Evolutionary conservation across 2,797 vertebrate species (phyloP).

Genomic region (Perodicticus potto): DNA sequence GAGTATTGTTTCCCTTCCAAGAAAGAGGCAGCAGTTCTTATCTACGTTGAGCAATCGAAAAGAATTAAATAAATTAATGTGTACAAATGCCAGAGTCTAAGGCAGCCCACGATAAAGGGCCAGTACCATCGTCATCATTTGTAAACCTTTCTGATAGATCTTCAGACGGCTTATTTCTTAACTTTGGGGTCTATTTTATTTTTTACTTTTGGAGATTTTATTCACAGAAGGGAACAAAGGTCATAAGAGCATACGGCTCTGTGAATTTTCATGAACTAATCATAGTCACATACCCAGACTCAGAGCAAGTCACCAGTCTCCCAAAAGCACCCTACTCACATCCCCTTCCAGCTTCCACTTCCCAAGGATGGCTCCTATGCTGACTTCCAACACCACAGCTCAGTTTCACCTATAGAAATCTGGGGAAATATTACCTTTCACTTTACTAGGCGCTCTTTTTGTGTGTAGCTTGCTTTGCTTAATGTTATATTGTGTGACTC

Average conservation of each 20-base stretch:
- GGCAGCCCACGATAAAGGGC: not conserved
- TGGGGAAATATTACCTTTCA: not conserved
- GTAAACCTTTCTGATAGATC: not conserved
- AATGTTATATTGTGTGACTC: not conserved
- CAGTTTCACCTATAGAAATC: not conserved
- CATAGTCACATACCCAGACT: not conserved
- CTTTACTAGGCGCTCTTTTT: not conserved
- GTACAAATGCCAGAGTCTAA: not conserved
- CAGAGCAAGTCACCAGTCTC: not conserved
- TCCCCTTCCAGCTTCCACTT: not conserved
- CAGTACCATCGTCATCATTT: not conserved
- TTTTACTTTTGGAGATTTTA: constrained; percentile 2
- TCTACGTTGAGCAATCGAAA: not conserved
- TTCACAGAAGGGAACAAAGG: not conserved
- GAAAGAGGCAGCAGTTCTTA: not conserved
- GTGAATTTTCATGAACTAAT: not conserved
- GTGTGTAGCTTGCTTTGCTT: constrained; percentile 16
- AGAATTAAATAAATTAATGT: constrained; percentile 5
- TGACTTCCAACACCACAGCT: not conserved
- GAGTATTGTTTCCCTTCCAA: not conserved
- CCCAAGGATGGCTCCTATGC: not conserved
- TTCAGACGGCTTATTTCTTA: not conserved
- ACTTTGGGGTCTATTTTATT: not conserved
- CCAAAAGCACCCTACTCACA: not conserved
- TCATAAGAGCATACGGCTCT: not conserved